Percentiles rank a stretch among this genome's conserved stretches.
Evolutionary conservation across 2,113 vertebrate species (phyloP).

Genomic region (Pungitius pungitius): DNA sequence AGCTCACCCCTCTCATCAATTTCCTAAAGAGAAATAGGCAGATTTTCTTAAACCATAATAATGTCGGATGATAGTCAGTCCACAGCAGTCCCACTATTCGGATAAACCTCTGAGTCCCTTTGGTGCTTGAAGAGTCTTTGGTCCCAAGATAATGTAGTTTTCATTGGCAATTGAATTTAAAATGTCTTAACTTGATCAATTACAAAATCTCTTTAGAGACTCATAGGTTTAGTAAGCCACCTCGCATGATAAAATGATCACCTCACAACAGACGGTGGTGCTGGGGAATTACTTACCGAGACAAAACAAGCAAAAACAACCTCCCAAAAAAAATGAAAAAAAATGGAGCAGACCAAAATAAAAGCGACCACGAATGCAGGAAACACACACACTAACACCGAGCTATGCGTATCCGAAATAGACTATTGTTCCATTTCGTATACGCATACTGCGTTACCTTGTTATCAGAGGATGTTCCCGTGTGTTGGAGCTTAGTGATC

Average conservation of each 20-base stretch:
- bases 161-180: not conserved
- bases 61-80: not conserved
- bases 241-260: slow-evolving; percentile 56
- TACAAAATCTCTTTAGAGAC: slow-evolving; percentile 26
- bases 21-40: slow-evolving; percentile 72
- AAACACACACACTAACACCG: slow-evolving; percentile 58
- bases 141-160: not conserved
- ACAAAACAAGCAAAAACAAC: slow-evolving; percentile 52
- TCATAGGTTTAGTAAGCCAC: slow-evolving; percentile 64
- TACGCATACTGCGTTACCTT: slow-evolving; percentile 84
- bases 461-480: slow-evolving; percentile 85
- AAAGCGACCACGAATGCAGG: slow-evolving; percentile 39
- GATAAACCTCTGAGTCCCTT: slow-evolving; percentile 62
- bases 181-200: not conserved
- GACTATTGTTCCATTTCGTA: slow-evolving; percentile 48
- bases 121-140: not conserved
- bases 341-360: slow-evolving; percentile 49
- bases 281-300: slow-evolving; percentile 57
- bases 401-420: slow-evolving; percentile 66
- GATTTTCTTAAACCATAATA: not conserved
- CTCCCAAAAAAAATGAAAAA: slow-evolving; percentile 9
- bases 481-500: slow-evolving; percentile 87
- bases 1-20: slow-evolving; percentile 86
- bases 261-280: slow-evolving; percentile 56
- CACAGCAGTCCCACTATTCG: not conserved